A percentile compares a stretch with the other conserved stretches of the same genome.
These are phyloP conservation scores for Eurois occulta DNA, from an alignment of 2,888 invertebrate genomes.

Conservation along the genomic window DNA sequence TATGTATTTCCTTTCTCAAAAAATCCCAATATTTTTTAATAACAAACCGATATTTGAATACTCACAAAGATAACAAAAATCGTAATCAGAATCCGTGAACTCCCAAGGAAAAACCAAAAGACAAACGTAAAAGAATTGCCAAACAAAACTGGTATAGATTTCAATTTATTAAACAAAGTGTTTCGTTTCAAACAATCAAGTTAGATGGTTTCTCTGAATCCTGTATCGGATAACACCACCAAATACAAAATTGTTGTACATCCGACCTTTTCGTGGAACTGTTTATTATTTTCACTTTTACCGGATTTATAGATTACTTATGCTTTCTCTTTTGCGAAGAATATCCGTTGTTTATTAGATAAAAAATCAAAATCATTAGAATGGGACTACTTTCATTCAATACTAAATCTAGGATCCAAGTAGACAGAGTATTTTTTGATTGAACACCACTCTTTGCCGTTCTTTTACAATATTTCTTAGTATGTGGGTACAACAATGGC, in stretches of 20 bases:
- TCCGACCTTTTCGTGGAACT: slow-evolving; percentile 7
- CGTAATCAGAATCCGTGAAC: background rate
- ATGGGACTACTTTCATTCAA: background rate
- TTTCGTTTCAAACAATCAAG: slow-evolving; percentile 59
- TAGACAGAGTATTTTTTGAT: background rate
- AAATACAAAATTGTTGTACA: background rate
- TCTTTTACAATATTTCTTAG: background rate
- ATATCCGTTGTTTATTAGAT: background rate
- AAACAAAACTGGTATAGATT: slow-evolving; percentile 55
- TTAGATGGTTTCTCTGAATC: slow-evolving; percentile 38
- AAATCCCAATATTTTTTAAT: background rate
- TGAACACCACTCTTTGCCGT: background rate
- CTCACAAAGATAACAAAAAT: background rate
- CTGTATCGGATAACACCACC: slow-evolving; percentile 37
- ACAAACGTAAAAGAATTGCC: slow-evolving; percentile 30
- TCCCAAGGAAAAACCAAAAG: slow-evolving; percentile 12
- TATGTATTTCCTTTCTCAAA: background rate
- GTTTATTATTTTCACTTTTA: slow-evolving; percentile 30
- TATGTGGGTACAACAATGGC: background rate
- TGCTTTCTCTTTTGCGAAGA: background rate
- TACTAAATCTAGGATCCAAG: background rate
- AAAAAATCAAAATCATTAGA: too few relatives aligned
- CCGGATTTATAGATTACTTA: slow-evolving; percentile 19
- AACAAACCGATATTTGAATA: background rate
- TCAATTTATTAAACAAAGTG: slow-evolving; percentile 53